Evolutionary conservation across 2,797 vertebrate genomes (phyloP).

Genomic region (Argyrosomus regius): DNA sequence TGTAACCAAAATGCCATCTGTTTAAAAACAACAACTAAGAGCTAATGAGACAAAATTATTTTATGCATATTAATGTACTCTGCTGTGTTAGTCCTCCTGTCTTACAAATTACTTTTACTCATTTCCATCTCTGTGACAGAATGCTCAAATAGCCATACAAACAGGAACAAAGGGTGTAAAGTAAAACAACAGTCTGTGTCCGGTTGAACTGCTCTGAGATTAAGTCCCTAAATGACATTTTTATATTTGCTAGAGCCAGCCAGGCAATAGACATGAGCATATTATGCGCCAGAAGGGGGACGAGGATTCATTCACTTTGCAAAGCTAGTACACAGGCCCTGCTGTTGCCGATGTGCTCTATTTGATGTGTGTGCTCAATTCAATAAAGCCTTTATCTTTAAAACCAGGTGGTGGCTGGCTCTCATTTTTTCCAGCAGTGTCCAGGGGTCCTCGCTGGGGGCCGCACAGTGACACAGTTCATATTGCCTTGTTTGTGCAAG

Average conservation of each 20-base stretch:
- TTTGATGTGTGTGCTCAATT: slow-evolving; percentile 76
- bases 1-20: slow-evolving; percentile 11
- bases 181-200: slow-evolving; percentile 59
- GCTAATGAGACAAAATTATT: slow-evolving; percentile 11
- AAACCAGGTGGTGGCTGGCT: slow-evolving; percentile 75
- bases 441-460: slow-evolving; percentile 69
- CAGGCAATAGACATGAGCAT: slow-evolving; percentile 57
- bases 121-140: slow-evolving; percentile 39
- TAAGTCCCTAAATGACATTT: slow-evolving; percentile 62
- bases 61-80: slow-evolving; percentile 9
- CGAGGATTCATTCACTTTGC: slow-evolving; percentile 70
- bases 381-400: slow-evolving; percentile 81
- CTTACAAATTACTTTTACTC: slow-evolving; percentile 6
- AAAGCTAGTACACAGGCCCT: slow-evolving; percentile 51
- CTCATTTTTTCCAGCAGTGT: slow-evolving; percentile 63
- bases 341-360: slow-evolving; percentile 67
- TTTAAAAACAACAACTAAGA: not conserved
- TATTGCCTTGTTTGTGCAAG: slow-evolving; percentile 81
- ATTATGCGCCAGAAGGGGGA: slow-evolving; percentile 63
- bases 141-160: slow-evolving; percentile 36
- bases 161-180: slow-evolving; percentile 46
- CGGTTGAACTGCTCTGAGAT: slow-evolving; percentile 58
- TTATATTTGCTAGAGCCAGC: slow-evolving; percentile 64
- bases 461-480: slow-evolving; percentile 70
- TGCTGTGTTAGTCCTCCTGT: slow-evolving; percentile 11